Evolutionary conservation across 2,113 vertebrate genomes (phyloP).

Genomic region (Azemiops feae): DNA sequence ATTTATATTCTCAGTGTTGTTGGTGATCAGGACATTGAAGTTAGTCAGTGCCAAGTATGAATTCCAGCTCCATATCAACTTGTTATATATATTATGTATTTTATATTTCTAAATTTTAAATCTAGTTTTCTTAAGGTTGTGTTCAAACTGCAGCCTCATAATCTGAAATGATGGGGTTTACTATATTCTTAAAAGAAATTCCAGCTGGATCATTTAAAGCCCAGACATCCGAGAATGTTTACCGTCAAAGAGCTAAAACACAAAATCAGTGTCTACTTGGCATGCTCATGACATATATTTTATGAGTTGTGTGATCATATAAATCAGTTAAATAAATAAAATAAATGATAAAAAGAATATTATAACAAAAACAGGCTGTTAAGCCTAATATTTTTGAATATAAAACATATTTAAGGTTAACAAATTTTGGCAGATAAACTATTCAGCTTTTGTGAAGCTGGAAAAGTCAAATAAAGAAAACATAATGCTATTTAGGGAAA

Average conservation of each 20-base stretch:
- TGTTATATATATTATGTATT: background rate
- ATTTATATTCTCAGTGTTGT: background rate
- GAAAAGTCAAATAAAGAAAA: slow-evolving; percentile 16
- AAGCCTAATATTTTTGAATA: slow-evolving; percentile 8
- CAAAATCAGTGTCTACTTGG: slow-evolving; percentile 49
- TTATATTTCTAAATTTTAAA: background rate
- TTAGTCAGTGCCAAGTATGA: background rate
- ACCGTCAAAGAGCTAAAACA: slow-evolving; percentile 37
- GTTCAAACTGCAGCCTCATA: slow-evolving; percentile 24
- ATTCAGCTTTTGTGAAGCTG: slow-evolving; percentile 6
- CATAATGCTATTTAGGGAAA: background rate
- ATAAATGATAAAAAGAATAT: slow-evolving; percentile 14
- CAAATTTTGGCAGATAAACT: slow-evolving; percentile 27
- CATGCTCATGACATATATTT: background rate
- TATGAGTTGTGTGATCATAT: fast-evolving
- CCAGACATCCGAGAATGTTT: slow-evolving; percentile 48
- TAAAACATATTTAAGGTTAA: background rate
- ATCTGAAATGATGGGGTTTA: slow-evolving; percentile 45
- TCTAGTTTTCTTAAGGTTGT: slow-evolving; percentile 23
- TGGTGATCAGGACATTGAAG: background rate
- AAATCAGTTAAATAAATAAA: background rate
- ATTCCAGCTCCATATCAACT: background rate
- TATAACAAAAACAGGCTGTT: slow-evolving; percentile 19
- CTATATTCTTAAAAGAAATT: slow-evolving; percentile 51
- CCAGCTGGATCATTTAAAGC: slow-evolving; percentile 55